Base-by-base conservation (phyloP, 2,797 vertebrate genomes). In the Hippoglossus hippoglossus region DNA sequence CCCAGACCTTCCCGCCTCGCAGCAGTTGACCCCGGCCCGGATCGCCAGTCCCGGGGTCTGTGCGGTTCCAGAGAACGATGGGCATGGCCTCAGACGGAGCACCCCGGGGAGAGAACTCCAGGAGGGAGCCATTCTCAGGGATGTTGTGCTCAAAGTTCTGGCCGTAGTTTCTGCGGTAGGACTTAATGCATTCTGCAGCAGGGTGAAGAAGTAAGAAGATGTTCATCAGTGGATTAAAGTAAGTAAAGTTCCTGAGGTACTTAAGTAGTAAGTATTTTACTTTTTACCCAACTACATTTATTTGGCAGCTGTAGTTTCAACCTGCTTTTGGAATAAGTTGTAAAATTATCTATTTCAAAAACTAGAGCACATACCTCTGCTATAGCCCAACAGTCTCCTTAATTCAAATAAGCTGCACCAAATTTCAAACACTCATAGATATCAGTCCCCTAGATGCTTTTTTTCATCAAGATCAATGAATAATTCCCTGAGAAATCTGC, bases 51-150 rank as follows among this genome's bases (percentile, higher is more conserved):
- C 67, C 64, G 0, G 78, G 85, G 56, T 91, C 74, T 0, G 89
- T 92, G 18, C 74, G 75, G 75, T 92, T 92, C 94, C 94, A 94
- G 73, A 94, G 63, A 7, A 93, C 81, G 0, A 93, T 71, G 0
- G 92, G 89, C 73, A 77, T 67, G 57, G 88, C 80, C 59, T 90
- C 83, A 0, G 74, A 8, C 0, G 79, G 88, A 54, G 90, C 70
- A 2, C 85, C 88, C 1, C 70, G 62, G 0, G 87, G 89, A 10
- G 77, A 82, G 71, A 94, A 94, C 77, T 94, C 91, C 57, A 94
- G 69, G 3, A 93, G 5, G 50, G 71, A 80, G 34, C 78, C 88
- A 24, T 90, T 84, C 47, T 88, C 73, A 15, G 89, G 82, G 57
- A 94, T 82, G 71, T 3, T 69, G 77, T 87, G 75, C 62, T 91